Evolutionary conservation across 2,797 vertebrate species (phyloP), one percentile per base, ranked within the genome.

Genomic region (Schizothorax lantsangensis): DNA sequence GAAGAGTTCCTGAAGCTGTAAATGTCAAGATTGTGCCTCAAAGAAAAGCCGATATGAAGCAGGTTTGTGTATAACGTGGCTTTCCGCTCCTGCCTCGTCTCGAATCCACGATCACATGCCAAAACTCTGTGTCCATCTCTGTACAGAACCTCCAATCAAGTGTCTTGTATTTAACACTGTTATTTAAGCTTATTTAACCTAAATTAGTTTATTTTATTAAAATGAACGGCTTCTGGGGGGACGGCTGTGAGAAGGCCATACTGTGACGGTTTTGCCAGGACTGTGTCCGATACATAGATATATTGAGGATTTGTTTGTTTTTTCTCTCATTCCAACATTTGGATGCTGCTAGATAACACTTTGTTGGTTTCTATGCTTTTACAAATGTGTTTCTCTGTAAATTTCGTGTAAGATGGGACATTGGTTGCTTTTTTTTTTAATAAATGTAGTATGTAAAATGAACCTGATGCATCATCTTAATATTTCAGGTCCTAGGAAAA

Each of bases 131-230:
- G 93, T 97, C 96, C 95, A 96, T 97, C 96, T 97, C 92, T 98
- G 97, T 97, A 97, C 95, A 98, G 96, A 97, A 95, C 93, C 96
- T 96, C 95, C 94, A 95, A 97, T 94, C 93, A 96, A 97, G 95
- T 97, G 96, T 97, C 96, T 96, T 97, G 96, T 98, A 97, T 98
- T 98, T 98, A 98, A 98, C 97, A 96, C 94, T 95, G 95, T 97
- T 97, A 98, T 98, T 98, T 98, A 98, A 98, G 96, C 96, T 97
- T 98, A 97, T 98, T 99, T 98, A 98, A 97, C 96, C 97, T 94
- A 94, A 95, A 96, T 93, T 94, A 95, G 95, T 97, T 96, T 95
- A 95, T 95, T 96, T 96, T 95, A 94, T 94, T 97, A 96, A 94
- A 91, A 91, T 91, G 90, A 36, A 26, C 69, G 73, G 96, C 95